A percentile compares a stretch with the other conserved stretches of the same genome.
Evolutionary conservation across 2,888 invertebrate genomes (phyloP).

Genomic region (Pelosia muscerda): DNA sequence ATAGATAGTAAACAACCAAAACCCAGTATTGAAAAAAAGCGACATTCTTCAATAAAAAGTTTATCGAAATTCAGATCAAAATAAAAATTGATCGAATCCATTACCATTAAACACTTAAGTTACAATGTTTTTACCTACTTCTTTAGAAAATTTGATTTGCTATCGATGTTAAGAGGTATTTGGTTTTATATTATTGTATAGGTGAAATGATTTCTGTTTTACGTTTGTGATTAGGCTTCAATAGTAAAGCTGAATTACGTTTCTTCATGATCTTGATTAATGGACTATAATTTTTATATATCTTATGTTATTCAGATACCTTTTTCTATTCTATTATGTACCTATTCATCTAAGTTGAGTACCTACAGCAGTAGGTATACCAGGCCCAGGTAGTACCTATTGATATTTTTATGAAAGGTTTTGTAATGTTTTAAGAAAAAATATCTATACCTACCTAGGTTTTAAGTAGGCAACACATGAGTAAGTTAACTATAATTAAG

Average conservation of each 20-base stretch:
- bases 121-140: too few species aligned
- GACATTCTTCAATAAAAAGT: background rate
- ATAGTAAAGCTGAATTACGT: background rate
- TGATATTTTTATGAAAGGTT: background rate
- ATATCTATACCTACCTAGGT: too few species aligned
- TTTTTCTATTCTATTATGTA: background rate
- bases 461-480: background rate
- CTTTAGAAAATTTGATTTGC: background rate
- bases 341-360: background rate
- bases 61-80: background rate
- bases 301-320: background rate
- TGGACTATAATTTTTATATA: too few species aligned
- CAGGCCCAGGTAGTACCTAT: background rate
- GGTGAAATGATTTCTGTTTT: background rate
- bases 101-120: too few species aligned
- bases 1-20: background rate
- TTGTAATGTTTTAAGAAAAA: background rate
- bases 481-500: background rate
- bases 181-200: background rate
- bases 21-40: background rate
- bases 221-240: background rate
- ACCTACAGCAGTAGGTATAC: too few species aligned
- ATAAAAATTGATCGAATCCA: too few species aligned
- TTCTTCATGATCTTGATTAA: background rate
- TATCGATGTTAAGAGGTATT: background rate